These are phyloP conservation scores for Hirundo rustica DNA, from an alignment of 2,797 vertebrate genomes.

Conservation along the genomic window DNA sequence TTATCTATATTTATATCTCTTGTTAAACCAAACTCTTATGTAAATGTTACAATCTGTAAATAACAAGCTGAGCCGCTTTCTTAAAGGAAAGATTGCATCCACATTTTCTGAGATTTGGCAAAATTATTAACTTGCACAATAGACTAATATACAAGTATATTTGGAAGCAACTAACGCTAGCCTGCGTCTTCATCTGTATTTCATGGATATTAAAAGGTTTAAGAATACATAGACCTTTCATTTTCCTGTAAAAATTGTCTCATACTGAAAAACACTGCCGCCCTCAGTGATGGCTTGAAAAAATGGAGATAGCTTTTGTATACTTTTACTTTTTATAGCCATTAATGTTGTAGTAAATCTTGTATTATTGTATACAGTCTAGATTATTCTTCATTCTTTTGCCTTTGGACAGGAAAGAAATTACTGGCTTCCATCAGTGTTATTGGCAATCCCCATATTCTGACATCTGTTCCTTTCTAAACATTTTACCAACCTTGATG, in stretches of 20 bases:
- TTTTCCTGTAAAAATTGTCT: constrained; percentile 65
- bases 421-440: constrained; percentile 92
- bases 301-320: constrained; percentile 71
- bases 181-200: constrained; percentile 63
- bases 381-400: constrained; percentile 81
- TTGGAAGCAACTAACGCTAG: constrained; percentile 68
- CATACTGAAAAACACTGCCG: constrained; percentile 72
- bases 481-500: constrained; percentile 94
- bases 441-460: constrained; percentile 88
- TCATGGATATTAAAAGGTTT: constrained; percentile 71
- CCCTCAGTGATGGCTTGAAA: constrained; percentile 60
- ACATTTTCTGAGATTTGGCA: constrained; percentile 77
- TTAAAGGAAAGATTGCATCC: constrained; percentile 76
- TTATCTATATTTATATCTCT: constrained; percentile 83
- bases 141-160: constrained; percentile 73
- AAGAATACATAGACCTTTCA: constrained; percentile 70
- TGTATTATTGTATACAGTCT: constrained; percentile 71
- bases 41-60: constrained; percentile 82
- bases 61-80: constrained; percentile 75
- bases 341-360: constrained; percentile 75
- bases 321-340: constrained; percentile 72
- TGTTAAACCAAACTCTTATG: constrained; percentile 82
- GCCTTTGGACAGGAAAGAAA: constrained; percentile 89
- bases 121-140: constrained; percentile 78
- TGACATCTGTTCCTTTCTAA: constrained; percentile 97